Evolutionary conservation across 2,113 vertebrate species (phyloP).

Genomic region (Eulemur rufifrons): DNA sequence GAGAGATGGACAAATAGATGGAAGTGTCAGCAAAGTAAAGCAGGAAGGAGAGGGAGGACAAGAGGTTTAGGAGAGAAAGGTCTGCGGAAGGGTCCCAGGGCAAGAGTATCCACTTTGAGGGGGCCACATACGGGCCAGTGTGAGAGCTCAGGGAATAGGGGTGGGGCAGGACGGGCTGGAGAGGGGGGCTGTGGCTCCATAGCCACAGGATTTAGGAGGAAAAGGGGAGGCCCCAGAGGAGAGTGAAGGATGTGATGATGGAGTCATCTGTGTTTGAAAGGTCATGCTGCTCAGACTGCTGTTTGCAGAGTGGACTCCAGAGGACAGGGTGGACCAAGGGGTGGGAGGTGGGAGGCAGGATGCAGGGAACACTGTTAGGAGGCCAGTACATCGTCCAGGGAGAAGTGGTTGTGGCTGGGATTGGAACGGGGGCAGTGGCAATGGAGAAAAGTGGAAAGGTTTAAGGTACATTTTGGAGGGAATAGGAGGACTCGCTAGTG

Average conservation of each 20-base stretch:
- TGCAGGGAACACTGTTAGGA: neutral
- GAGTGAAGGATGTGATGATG: neutral
- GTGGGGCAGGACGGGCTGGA: neutral
- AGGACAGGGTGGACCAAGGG: neutral
- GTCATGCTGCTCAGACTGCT: fast-evolving
- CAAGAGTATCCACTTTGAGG: neutral
- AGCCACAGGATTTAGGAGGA: neutral
- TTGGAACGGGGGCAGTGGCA: neutral
- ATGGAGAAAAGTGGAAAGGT: neutral
- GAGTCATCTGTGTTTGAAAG: neutral
- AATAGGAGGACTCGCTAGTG: neutral
- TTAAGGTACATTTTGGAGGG: neutral
- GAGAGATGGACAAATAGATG: neutral
- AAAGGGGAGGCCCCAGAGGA: neutral
- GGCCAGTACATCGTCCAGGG: neutral
- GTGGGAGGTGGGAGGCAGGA: neutral
- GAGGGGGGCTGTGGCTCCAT: no score
- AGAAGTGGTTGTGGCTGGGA: neutral
- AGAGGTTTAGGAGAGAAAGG: neutral
- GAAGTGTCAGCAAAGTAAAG: neutral
- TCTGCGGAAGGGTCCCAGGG: neutral
- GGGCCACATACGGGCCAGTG: neutral
- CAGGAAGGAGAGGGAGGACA: neutral
- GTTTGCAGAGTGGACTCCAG: neutral
- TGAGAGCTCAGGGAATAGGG: neutral